Evolutionary conservation across 2,797 vertebrate genomes (phyloP).

Genomic region (Onychomys arenicola): DNA sequence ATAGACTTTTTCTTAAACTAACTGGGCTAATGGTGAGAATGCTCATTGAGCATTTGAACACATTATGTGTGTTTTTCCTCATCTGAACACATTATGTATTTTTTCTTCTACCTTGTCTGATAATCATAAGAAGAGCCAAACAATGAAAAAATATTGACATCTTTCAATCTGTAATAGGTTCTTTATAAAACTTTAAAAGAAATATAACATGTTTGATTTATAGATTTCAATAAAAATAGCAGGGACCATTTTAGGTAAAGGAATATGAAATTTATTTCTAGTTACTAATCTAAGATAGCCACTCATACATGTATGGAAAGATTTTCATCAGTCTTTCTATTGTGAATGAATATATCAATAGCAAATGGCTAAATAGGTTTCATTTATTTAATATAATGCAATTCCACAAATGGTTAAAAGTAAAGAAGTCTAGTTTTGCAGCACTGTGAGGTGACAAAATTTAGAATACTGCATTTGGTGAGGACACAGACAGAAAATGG

Average conservation of each 20-base stretch:
- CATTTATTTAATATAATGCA: background rate
- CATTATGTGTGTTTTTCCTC: background rate
- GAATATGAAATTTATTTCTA: background rate
- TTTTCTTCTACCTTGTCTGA: background rate
- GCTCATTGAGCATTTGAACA: background rate
- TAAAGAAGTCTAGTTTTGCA: background rate
- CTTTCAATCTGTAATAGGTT: constrained; percentile 8
- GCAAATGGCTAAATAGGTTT: constrained; percentile 44
- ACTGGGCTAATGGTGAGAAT: background rate
- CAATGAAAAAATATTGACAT: background rate
- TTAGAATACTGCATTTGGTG: background rate
- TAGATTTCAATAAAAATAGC: background rate
- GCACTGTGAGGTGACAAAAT: background rate
- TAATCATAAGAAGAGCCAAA: constrained; percentile 27
- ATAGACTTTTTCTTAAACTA: background rate
- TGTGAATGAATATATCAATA: background rate
- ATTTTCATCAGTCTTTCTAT: constrained; percentile 1
- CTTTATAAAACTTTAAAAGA: constrained; percentile 14
- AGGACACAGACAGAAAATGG: constrained; percentile 6
- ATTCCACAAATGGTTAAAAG: background rate
- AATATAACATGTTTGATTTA: background rate
- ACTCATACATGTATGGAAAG: background rate
- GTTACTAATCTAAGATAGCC: background rate
- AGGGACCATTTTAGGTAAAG: constrained; percentile 9
- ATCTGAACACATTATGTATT: background rate